These are phyloP conservation scores for Zaprionus lineosus DNA, from an alignment of 2,888 invertebrate species.

Conservation along the genomic window DNA sequence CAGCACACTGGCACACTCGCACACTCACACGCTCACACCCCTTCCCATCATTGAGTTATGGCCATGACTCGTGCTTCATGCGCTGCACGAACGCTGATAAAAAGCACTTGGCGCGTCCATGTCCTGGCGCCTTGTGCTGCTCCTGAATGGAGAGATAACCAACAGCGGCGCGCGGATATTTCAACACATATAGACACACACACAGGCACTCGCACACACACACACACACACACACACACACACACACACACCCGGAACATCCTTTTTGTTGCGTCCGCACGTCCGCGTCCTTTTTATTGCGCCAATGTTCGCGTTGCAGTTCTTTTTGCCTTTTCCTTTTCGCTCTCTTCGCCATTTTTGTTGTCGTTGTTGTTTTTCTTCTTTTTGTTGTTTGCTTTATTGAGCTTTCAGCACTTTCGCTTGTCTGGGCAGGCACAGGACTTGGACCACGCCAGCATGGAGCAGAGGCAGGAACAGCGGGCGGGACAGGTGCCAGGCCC, in stretches of 20 bases:
- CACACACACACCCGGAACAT: constrained; percentile 47
- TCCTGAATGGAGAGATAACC: constrained; percentile 79
- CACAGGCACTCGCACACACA: too few species aligned
- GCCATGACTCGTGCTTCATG: constrained; percentile 61
- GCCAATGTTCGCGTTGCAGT: constrained; percentile 40
- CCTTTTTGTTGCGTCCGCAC: constrained; percentile 59
- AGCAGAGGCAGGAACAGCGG: neutral
- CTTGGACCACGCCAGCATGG: neutral
- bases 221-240: constrained; percentile 61
- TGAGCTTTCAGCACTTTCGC: constrained; percentile 78
- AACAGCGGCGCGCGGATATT: constrained; percentile 75
- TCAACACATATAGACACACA: constrained; percentile 69
- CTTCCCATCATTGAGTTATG: constrained; percentile 61
- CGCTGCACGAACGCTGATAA: constrained; percentile 77
- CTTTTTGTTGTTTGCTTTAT: constrained; percentile 62
- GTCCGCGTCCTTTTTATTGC: constrained; percentile 25
- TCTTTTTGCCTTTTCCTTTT: constrained; percentile 14
- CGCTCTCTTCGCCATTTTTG: constrained; percentile 32
- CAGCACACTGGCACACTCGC: too few species aligned
- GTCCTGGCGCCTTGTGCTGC: neutral
- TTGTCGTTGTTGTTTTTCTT: constrained; percentile 13
- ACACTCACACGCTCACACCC: too few species aligned
- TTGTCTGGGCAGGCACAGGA: constrained; percentile 26
- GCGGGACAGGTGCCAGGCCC: neutral
- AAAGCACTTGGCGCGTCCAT: constrained; percentile 62